A percentile compares a stretch with the other conserved stretches of the same genome.
phyloP scores from a whole-genome alignment of 2,113 vertebrate genomes.

The Hassar affinis region DNA sequence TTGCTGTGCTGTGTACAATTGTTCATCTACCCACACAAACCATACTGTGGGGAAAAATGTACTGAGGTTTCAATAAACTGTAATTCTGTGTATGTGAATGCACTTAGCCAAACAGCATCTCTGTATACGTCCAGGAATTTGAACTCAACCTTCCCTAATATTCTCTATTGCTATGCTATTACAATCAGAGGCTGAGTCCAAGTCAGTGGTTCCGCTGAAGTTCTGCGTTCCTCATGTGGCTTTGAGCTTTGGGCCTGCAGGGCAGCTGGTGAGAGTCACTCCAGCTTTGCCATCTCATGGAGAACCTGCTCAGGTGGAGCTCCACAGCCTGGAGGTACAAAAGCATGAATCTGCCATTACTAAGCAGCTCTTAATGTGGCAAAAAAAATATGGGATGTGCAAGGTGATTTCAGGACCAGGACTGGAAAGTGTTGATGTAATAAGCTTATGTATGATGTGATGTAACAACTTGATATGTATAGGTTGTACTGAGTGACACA shows the following conservation, averaged over 20 bases:
- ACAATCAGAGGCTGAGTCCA: constrained; percentile 48
- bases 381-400: neutral
- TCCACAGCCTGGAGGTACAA: constrained; percentile 86
- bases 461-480: neutral
- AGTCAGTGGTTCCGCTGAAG: constrained; percentile 69
- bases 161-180: constrained; percentile 3
- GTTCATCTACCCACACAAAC: neutral
- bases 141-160: neutral
- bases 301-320: constrained; percentile 70
- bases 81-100: neutral
- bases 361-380: neutral
- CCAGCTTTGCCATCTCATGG: constrained; percentile 69
- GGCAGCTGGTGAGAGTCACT: constrained; percentile 77
- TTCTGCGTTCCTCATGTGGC: constrained; percentile 73
- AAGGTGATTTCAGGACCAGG: neutral
- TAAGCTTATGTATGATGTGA: neutral
- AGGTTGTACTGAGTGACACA: constrained; percentile 80
- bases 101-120: neutral
- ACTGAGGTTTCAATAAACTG: neutral
- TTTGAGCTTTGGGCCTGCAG: constrained; percentile 82
- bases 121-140: neutral
- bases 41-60: neutral
- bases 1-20: neutral
- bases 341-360: neutral
- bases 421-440: neutral